Evolutionary conservation across 2,113 vertebrate genomes (phyloP).

Genomic region (Sialia sialis): DNA sequence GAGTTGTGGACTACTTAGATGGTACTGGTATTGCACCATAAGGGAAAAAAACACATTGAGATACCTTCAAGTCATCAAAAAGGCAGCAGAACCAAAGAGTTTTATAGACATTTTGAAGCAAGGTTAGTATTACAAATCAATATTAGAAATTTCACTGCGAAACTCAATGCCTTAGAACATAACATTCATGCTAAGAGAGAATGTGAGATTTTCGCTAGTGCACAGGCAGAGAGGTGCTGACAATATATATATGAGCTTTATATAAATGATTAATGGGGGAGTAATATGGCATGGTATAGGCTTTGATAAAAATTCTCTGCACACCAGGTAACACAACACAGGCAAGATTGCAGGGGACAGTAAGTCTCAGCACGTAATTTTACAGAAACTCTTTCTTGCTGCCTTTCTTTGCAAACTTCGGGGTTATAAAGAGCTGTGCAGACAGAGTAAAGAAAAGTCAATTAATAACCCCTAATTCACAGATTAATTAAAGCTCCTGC

Average conservation of each 20-base stretch:
- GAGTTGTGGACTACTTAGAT: neutral
- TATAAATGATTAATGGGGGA: neutral
- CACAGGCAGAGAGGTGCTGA: neutral
- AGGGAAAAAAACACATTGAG: neutral
- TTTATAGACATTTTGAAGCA: neutral
- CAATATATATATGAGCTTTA: neutral
- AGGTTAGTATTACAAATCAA: neutral
- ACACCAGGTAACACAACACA: neutral
- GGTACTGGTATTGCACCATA: neutral
- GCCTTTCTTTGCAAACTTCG: constrained; percentile 51
- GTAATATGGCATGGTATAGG: neutral
- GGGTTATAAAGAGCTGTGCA: constrained; percentile 43
- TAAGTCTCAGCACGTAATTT: neutral
- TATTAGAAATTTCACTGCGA: neutral
- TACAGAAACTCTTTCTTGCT: constrained; percentile 24
- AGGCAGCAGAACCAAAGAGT: neutral
- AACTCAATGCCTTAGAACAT: neutral
- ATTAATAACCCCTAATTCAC: constrained; percentile 50
- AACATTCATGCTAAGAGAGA: neutral
- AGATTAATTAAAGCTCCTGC: constrained; percentile 60
- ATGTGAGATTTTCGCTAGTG: neutral
- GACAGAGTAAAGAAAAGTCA: constrained; percentile 34
- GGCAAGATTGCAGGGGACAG: neutral
- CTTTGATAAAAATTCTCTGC: neutral
- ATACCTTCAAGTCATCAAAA: neutral